Conservation (phyloP, 1,140 invertebrate species). For the Gryllus bimaculatus region DNA sequence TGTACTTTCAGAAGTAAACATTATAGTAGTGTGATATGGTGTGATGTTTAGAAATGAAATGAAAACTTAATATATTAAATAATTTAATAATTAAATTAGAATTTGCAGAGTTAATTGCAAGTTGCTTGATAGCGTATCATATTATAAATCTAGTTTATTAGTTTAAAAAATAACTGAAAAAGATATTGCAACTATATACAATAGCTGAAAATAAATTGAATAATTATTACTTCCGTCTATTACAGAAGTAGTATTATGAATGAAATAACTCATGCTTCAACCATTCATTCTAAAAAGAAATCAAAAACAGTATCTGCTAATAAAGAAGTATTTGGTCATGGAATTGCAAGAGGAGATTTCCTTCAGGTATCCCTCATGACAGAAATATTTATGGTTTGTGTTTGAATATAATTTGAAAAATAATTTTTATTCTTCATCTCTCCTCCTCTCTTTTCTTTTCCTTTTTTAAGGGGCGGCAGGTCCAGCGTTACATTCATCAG, state of each 20-base stretch:
- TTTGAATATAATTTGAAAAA: background rate
- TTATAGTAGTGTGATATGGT: no score
- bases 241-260: conserved; percentile 74
- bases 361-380: background rate
- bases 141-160: no score
- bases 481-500: conserved; percentile 70
- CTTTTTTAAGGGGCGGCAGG: conserved; percentile 40
- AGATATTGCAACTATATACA: no score
- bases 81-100: no score
- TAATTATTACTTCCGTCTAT: background rate
- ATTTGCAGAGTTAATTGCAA: no score
- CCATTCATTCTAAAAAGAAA: conserved; percentile 2
- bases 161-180: no score
- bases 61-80: no score
- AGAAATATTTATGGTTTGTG: background rate
- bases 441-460: background rate
- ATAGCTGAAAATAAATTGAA: no score
- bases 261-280: conserved; percentile 88
- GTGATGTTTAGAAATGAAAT: no score
- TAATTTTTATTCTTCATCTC: background rate
- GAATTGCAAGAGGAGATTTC: conserved; percentile 8
- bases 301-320: background rate
- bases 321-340: conserved; percentile 9
- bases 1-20: no score
- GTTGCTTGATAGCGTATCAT: no score